These are phyloP conservation scores for Therioaphis trifolii DNA, from an alignment of 2,888 invertebrate species.

Conservation along the genomic window DNA sequence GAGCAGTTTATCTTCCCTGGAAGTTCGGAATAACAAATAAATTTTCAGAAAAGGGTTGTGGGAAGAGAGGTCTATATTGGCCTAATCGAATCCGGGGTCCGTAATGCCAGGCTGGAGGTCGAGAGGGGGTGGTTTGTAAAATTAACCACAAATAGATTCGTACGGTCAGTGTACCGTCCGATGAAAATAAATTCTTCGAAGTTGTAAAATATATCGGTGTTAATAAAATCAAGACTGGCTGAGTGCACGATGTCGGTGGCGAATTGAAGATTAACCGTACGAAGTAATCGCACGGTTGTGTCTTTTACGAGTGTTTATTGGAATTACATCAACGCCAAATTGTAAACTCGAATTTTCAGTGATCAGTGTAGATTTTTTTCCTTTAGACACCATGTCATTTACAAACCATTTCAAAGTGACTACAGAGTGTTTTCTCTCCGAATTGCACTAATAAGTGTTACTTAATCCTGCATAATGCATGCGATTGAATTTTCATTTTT, in stretches of 20 bases:
- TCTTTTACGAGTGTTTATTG: not conserved
- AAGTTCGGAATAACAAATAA: not conserved
- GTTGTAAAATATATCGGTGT: constrained; percentile 23
- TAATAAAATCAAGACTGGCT: not conserved
- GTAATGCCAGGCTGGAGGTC: not conserved
- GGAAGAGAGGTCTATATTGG: not conserved
- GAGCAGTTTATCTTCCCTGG: not conserved
- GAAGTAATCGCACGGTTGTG: not conserved
- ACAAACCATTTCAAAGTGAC: too few relatives aligned
- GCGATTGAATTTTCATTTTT: too few relatives aligned
- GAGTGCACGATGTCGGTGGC: not conserved
- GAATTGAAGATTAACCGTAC: not conserved
- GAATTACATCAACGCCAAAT: too few relatives aligned
- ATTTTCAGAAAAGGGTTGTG: constrained; percentile 21
- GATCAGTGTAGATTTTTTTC: too few relatives aligned
- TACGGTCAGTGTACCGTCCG: too few relatives aligned
- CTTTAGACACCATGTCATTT: too few relatives aligned
- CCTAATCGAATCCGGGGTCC: constrained; percentile 21
- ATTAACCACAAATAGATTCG: not conserved
- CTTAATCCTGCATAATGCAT: too few relatives aligned
- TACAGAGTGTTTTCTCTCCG: too few relatives aligned
- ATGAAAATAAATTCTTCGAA: not conserved
- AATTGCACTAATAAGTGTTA: too few relatives aligned
- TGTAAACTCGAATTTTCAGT: too few relatives aligned
- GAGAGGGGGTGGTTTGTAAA: constrained; percentile 15